Evolutionary conservation across 2,797 vertebrate species (phyloP).

Genomic region (Ispidina picta): DNA sequence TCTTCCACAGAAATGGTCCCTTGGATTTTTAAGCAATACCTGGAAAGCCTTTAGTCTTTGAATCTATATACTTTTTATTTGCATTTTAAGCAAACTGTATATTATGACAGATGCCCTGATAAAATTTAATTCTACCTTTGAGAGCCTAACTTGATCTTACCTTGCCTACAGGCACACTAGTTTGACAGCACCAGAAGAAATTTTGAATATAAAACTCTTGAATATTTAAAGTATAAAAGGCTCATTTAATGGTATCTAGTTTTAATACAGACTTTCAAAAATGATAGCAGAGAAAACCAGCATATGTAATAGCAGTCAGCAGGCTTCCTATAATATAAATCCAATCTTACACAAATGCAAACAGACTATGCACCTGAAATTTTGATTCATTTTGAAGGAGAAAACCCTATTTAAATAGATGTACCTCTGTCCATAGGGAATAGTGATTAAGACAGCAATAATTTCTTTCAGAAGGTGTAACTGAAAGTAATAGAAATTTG

Average conservation of each 20-base stretch:
- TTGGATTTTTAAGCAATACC: conserved; percentile 68
- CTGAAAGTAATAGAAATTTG: neutral
- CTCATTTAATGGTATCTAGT: conserved; percentile 74
- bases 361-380: conserved; percentile 55
- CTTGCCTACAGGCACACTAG: conserved; percentile 78
- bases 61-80: conserved; percentile 76
- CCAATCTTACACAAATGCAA: conserved; percentile 50
- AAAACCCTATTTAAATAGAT: conserved; percentile 32
- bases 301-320: conserved; percentile 46
- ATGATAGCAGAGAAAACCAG: conserved; percentile 38
- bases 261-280: conserved; percentile 72
- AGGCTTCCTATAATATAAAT: conserved; percentile 61
- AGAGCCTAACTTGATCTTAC: conserved; percentile 81
- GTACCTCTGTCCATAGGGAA: neutral
- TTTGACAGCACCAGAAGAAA: conserved; percentile 79
- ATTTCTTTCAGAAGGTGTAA: conserved; percentile 8
- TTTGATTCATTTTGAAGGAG: conserved; percentile 44
- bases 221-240: conserved; percentile 81
- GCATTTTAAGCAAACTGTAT: conserved; percentile 79
- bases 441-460: neutral
- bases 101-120: conserved; percentile 80
- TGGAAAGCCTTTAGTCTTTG: conserved; percentile 71
- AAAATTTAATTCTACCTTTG: conserved; percentile 83
- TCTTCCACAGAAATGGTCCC: conserved; percentile 65
- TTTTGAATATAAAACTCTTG: conserved; percentile 80